Base-by-base conservation (phyloP, 2,888 invertebrate genomes). In the Oscheius myriophilus region DNA sequence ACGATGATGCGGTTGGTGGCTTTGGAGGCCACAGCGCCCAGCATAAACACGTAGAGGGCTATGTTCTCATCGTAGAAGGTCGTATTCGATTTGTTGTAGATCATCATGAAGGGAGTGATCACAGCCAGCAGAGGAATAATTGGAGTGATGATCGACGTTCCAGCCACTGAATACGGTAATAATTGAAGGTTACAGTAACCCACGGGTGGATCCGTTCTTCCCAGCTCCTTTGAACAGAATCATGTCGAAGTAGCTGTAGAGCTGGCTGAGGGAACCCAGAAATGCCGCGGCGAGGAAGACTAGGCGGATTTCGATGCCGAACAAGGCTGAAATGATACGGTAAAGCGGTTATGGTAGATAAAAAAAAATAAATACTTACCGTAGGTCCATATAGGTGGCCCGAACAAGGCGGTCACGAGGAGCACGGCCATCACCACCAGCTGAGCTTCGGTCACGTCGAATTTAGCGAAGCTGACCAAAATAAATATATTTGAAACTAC, bases 161-260 rank as follows among this genome's bases (percentile, higher is more conserved):
- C 84, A 75, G 49, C 61, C 16, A 61, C 61, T 61, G 21, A 43
- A 58, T 16, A 42, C 3, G 1, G 12, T 26, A 41, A n/a, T 12
- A 33, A 46, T 9, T 25, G 49, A 18, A 1, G 18, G 33, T 9
- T 9, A 33, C 4, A 18, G 2, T 21, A 96, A 96, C 90, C 96
- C 96, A 85, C 96, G 94, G 82, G 96, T 95, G 86, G 96, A 96
- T 90, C 96, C 96, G 91, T 96, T 96, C 91, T 95, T 96, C 87
- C 96, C 96, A 88, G 93, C 93, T 89, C 97, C 97, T 88, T 95
- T 94, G 87, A 90, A 85, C 73, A 89, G 85, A 73, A 89, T 87
- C 54, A 87, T 79, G 33, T 72, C 67, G 41, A 87, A 66, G 70
- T 87, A 86, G 43, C 78, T 77, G 53, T 78, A 81, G 43, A 82